Evolutionary conservation across 2,888 invertebrate genomes (phyloP), one percentile per base, ranked within the genome.

Genomic region (Eudemis profundana): DNA sequence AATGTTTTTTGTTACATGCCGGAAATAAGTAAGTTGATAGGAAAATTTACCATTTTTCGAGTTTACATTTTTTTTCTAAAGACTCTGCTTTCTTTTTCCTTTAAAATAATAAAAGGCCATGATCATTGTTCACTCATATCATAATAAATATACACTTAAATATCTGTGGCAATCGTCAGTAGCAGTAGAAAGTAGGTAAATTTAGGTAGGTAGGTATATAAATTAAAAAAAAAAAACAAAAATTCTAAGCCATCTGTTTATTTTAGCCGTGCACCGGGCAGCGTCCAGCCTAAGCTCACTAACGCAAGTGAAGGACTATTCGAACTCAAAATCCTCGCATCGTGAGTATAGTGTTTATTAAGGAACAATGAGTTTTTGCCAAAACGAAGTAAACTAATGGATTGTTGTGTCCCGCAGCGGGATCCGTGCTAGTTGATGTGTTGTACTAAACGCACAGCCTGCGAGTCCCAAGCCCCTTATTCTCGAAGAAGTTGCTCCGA

Each of bases 371-470:
- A 7, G 29, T 38, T 40, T n/a, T n/a, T n/a, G n/a, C n/a, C n/a
- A n/a, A n/a, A n/a, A n/a, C n/a, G 10, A 12, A 15, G 21, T 53
- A 40, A 10, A 23, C 23, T 23, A 54, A 54, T 54, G 40, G 23
- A 23, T 54, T 66, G 36, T 67, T 67, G 63, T 53, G 47, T 47
- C 75, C 87, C 84, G 68, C 87, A 87, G 88, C 83, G 53, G 79
- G 79, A 66, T 74, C 87, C 70, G 84, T 79, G 70, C 81, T 84
- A 61, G 81, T 85, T 69, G 89, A 89, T 77, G 88, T 89, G 68
- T 78, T 89, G 64, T 89, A 89, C 73, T 88, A 79, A 61, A 62
- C 15, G 29, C 15, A 4, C 8, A 12, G 12, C 19, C 19, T 33
- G 33, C 12, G 33, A 38, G 14, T 19, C 10, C 12, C 8, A 15